Evolutionary conservation across 2,888 invertebrate genomes (phyloP), one percentile per base, ranked within the genome.

Genomic region (Phlogophora meticulosa): DNA sequence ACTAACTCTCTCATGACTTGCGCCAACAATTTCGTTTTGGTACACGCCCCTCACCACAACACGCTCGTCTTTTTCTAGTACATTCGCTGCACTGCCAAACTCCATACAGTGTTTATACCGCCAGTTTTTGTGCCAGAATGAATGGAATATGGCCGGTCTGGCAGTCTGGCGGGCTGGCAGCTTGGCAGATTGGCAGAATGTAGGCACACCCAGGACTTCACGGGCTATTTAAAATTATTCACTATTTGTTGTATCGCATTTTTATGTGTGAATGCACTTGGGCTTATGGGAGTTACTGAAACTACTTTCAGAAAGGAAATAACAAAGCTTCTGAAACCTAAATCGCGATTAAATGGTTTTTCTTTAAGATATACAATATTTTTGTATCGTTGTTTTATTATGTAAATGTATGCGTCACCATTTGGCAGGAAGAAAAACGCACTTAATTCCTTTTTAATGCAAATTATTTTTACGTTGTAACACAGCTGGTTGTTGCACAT

Each of bases 61-160:
- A 82, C 76, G 81, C 84, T 84, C 80, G 81, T 89, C 87, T 88
- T 90, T 91, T 89, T 87, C 86, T 82, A 81, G 72, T 85, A 78
- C 77, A 82, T 73, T 84, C 81, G 85, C 72, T 80, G 84, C 80
- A 79, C 85, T 89, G 89, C 88, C 90, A 89, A 89, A 84, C 87
- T 84, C 79, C 82, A 80, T 83, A 82, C 85, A 78, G 62, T 80
- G 81, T 84, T 81, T 83, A 75, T 79, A 65, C 70, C 64, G 64
- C 68, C 61, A 55, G 76, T 77, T 84, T 81, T 77, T 80, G 83
- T 87, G 88, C 88, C 88, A 86, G 85, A 85, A 85, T 79, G 82
- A 78, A 88, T 87, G 85, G 81, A 83, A 87, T 87, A 86, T 88
- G 84, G 85, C 73, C 61, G 76, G 76, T 43, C 74, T 70, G 76